phyloP scores from a whole-genome alignment of 2,888 invertebrate species.

The Rotaria sp. region DNA sequence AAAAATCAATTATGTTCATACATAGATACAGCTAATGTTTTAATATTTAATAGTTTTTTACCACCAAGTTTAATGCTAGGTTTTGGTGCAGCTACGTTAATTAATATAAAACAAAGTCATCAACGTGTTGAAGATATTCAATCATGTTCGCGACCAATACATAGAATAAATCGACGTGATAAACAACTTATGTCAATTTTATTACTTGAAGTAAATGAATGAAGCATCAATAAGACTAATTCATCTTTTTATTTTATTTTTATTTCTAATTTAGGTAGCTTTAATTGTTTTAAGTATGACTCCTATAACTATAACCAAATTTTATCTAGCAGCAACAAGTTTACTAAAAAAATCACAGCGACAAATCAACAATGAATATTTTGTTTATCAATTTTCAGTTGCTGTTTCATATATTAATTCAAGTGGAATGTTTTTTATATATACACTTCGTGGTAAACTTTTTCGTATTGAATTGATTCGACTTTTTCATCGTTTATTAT shows the following conservation, averaged over 20 bases:
- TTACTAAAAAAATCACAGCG: not conserved
- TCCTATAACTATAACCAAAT: not conserved
- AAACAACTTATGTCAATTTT: not conserved
- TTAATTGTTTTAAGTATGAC: not conserved
- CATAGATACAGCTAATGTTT: not conserved
- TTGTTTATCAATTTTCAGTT: not conserved
- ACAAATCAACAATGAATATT: not conserved
- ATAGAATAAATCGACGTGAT: constrained; percentile 3
- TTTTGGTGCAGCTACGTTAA: not conserved
- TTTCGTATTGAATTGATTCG: not conserved
- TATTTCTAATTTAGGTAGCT: not conserved
- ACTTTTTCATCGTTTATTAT: not conserved
- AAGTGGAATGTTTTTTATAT: not conserved
- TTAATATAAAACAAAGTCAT: not conserved
- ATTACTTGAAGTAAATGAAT: not conserved
- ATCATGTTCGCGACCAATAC: not conserved
- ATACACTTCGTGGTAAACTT: not conserved
- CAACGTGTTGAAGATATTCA: not conserved
- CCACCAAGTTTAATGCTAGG: not conserved
- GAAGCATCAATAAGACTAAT: too few relatives aligned
- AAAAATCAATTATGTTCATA: not conserved
- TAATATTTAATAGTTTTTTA: not conserved
- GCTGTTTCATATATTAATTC: not conserved
- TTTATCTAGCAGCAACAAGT: not conserved
- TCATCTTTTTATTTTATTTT: too few relatives aligned